These are phyloP conservation scores for Brenthis ino DNA, from an alignment of 2,888 invertebrate species.

Conservation along the genomic window DNA sequence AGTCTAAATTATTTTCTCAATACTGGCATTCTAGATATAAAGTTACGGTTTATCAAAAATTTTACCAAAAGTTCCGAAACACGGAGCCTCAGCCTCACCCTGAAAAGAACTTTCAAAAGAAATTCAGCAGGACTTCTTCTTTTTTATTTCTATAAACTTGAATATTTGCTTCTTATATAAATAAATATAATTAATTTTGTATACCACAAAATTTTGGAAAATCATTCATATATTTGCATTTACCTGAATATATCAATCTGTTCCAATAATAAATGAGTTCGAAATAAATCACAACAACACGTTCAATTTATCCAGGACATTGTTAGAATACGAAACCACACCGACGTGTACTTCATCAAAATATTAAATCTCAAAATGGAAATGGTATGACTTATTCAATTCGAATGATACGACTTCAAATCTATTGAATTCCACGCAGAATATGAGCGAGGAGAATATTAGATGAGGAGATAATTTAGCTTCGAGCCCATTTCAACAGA, in stretches of 20 bases:
- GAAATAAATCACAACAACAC: not conserved
- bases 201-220: too few relatives aligned
- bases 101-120: too few relatives aligned
- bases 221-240: too few relatives aligned
- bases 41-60: too few relatives aligned
- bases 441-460: conserved; percentile 33
- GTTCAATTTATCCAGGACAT: not conserved
- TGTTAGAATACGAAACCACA: not conserved
- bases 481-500: conserved; percentile 21
- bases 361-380: conserved; percentile 34
- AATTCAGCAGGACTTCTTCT: too few relatives aligned
- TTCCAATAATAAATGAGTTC: not conserved
- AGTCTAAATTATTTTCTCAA: too few relatives aligned
- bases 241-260: not conserved
- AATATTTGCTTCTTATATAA: too few relatives aligned
- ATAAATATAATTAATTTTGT: too few relatives aligned
- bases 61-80: too few relatives aligned
- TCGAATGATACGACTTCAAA: conserved; percentile 36
- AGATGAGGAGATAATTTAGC: conserved; percentile 32
- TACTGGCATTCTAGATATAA: too few relatives aligned
- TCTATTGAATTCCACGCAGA: conserved; percentile 33
- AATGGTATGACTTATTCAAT: conserved; percentile 36
- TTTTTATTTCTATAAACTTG: too few relatives aligned
- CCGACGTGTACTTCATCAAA: conserved; percentile 26
- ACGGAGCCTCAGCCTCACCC: too few relatives aligned